These are phyloP conservation scores for Thera obeliscata DNA, from an alignment of 2,888 invertebrate genomes.

Conservation along the genomic window DNA sequence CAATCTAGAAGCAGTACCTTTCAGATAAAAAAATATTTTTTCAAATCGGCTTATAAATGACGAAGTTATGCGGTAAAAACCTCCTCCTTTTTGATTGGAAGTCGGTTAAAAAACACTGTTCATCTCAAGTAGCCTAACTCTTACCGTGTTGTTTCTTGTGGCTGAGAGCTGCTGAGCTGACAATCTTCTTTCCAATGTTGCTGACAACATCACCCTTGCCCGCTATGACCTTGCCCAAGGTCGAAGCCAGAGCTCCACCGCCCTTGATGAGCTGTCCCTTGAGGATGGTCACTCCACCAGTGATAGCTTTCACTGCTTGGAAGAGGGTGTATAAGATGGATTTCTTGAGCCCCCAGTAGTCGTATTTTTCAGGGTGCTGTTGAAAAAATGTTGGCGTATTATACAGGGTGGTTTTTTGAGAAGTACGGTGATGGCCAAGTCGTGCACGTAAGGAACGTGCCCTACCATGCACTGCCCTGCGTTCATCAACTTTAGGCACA, in stretches of 20 bases:
- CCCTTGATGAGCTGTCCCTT: constrained; percentile 95
- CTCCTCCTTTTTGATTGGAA: no score
- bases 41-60: no score
- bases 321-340: constrained; percentile 92
- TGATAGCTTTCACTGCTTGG: constrained; percentile 94
- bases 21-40: no score
- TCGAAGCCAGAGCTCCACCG: constrained; percentile 85
- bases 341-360: constrained; percentile 91
- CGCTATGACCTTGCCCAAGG: constrained; percentile 85
- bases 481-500: no score
- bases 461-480: no score
- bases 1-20: no score
- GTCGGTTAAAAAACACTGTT: no score
- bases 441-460: no score
- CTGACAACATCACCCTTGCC: constrained; percentile 92
- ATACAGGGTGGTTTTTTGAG: no score
- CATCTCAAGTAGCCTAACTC: constrained; percentile 26
- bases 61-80: no score
- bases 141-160: constrained; percentile 75
- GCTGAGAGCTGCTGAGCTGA: constrained; percentile 88
- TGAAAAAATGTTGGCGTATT: neutral
- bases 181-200: constrained; percentile 91
- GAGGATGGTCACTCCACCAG: constrained; percentile 93
- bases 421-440: no score
- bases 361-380: constrained; percentile 79